A percentile compares a stretch with the other conserved stretches of the same genome.
phyloP scores from a whole-genome alignment of 2,113 vertebrate species.

The Casuarius casuarius region DNA sequence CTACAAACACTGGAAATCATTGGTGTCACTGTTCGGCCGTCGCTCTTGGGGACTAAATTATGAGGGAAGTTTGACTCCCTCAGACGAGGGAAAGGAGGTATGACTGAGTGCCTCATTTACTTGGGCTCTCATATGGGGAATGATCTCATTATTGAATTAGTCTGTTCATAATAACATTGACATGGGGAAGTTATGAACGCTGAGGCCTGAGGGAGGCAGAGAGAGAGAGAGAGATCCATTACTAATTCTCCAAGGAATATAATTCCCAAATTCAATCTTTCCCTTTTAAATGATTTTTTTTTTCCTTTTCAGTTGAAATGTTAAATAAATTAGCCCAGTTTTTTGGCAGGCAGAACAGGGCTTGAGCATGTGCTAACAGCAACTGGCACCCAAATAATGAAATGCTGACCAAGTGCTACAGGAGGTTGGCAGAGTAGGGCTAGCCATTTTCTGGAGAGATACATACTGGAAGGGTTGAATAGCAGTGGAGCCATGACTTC shows the following conservation, averaged over 20 bases:
- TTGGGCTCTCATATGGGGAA: constrained; percentile 58
- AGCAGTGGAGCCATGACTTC: background rate
- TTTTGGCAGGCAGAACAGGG: constrained; percentile 55
- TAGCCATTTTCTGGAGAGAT: background rate
- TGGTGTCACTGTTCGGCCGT: background rate
- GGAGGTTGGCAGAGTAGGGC: background rate
- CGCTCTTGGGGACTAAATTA: background rate
- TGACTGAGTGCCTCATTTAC: constrained; percentile 58
- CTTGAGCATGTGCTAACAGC: background rate
- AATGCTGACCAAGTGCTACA: background rate
- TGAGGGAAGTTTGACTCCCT: background rate
- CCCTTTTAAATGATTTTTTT: constrained; percentile 60
- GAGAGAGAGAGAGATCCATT: constrained; percentile 41
- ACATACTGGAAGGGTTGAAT: background rate
- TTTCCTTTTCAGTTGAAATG: constrained; percentile 50
- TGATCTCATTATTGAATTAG: constrained; percentile 68
- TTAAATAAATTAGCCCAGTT: constrained; percentile 72
- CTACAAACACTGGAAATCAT: background rate
- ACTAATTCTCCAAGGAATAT: constrained; percentile 52
- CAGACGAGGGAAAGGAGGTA: constrained; percentile 50
- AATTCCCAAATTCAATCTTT: constrained; percentile 72
- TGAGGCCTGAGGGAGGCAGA: constrained; percentile 43
- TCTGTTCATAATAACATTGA: constrained; percentile 67
- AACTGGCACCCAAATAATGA: background rate
- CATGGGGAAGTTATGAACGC: constrained; percentile 40